Evolutionary conservation across 2,797 vertebrate genomes (phyloP).

Genomic region (Rhynchotus rufescens): DNA sequence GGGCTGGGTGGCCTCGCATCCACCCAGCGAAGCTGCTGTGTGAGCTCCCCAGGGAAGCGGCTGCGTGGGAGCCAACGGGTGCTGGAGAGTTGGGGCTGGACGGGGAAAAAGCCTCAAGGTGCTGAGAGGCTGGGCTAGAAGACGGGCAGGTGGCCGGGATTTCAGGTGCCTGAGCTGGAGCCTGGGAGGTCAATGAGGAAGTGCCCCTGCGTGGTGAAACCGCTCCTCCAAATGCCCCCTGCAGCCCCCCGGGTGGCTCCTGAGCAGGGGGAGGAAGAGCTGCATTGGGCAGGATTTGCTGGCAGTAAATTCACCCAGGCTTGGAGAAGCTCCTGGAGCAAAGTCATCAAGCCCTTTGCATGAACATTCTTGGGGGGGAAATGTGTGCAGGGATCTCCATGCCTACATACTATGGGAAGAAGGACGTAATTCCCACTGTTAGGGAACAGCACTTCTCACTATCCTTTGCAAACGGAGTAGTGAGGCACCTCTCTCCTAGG

Average conservation of each 20-base stretch:
- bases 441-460: not conserved
- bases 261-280: not conserved
- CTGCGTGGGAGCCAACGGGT: too few species aligned
- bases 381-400: not conserved
- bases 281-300: not conserved
- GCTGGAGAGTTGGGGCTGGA: not conserved
- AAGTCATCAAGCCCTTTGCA: not conserved
- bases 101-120: not conserved
- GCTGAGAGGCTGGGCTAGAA: not conserved
- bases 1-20: not conserved
- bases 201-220: not conserved
- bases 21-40: not conserved
- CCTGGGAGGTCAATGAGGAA: not conserved
- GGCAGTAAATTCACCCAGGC: not conserved
- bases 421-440: not conserved
- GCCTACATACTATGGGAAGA: not conserved
- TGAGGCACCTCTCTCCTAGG: not conserved
- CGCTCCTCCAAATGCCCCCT: not conserved
- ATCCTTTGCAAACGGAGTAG: not conserved
- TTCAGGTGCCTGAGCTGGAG: not conserved
- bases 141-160: not conserved
- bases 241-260: not conserved
- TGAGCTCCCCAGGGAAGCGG: not conserved
- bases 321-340: not conserved
- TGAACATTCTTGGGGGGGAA: accelerated